phyloP scores from a whole-genome alignment of 1,140 invertebrate genomes.

The Heliconius eleuchia region DNA sequence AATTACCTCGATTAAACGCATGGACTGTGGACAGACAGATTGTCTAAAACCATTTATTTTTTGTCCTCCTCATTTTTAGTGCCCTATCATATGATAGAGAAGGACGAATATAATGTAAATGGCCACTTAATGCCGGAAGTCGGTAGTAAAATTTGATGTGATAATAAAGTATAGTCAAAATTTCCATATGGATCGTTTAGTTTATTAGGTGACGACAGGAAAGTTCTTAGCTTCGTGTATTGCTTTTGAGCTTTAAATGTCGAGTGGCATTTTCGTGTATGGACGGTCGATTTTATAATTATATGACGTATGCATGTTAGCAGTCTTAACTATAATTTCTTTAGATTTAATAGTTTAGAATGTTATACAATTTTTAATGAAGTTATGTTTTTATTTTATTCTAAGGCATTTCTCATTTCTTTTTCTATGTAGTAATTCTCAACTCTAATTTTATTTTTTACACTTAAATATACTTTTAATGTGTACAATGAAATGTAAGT shows the following conservation, averaged over 20 bases:
- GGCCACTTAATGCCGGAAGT: conserved; percentile 67
- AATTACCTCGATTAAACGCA: conserved; percentile 74
- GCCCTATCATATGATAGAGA: conserved; percentile 34
- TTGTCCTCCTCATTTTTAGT: conserved; percentile 44
- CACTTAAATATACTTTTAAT: too few species aligned
- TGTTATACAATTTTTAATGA: too few species aligned
- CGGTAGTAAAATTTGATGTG: conserved; percentile 76
- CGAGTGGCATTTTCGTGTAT: conserved; percentile 1
- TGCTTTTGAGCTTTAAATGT: conserved; percentile 39
- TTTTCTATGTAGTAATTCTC: too few species aligned
- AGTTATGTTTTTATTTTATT: too few species aligned
- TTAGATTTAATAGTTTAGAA: too few species aligned
- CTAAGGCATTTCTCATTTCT: too few species aligned
- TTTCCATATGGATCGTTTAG: conserved; percentile 61
- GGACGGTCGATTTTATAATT: not conserved
- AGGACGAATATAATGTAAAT: conserved; percentile 42
- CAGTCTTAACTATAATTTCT: too few species aligned
- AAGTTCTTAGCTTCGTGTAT: conserved; percentile 8
- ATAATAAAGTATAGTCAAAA: conserved; percentile 74
- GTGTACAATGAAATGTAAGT: too few species aligned
- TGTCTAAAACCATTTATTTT: conserved; percentile 45
- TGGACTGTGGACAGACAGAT: conserved; percentile 65
- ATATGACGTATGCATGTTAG: not conserved
- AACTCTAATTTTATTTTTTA: too few species aligned
- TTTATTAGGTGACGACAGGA: conserved; percentile 33